phyloP scores from a whole-genome alignment of 2,797 vertebrate genomes.

The Microtus californicus region DNA sequence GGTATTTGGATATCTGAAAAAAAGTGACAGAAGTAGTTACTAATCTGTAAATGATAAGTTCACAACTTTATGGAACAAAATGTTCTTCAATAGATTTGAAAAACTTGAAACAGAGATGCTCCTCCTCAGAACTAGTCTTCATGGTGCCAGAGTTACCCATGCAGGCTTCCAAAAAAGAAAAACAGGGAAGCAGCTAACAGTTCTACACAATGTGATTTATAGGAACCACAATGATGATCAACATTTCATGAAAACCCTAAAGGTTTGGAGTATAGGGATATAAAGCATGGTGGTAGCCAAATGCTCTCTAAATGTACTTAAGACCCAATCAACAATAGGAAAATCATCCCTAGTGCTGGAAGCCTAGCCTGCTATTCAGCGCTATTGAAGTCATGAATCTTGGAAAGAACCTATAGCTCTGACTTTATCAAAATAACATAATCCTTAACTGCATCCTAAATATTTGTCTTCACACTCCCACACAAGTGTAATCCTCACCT shows the following conservation, averaged over 20 bases:
- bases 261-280: neutral
- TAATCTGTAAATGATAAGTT: neutral
- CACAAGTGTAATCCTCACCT: neutral
- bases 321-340: neutral
- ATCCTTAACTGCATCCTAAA: neutral
- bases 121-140: neutral
- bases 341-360: neutral
- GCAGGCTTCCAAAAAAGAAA: neutral
- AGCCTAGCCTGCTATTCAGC: neutral
- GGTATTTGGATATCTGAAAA: neutral
- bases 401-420: neutral
- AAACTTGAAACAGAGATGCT: neutral
- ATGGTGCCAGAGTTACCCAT: neutral
- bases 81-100: constrained; percentile 6
- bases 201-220: neutral
- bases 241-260: neutral
- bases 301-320: neutral
- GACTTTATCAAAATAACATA: neutral
- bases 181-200: neutral
- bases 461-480: neutral
- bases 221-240: neutral
- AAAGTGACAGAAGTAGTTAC: neutral
- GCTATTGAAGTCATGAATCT: neutral
- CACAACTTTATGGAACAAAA: neutral
- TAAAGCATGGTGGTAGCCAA: neutral